Conservation (phyloP, 2,888 invertebrate species). For the Candidula unifasciata region DNA sequence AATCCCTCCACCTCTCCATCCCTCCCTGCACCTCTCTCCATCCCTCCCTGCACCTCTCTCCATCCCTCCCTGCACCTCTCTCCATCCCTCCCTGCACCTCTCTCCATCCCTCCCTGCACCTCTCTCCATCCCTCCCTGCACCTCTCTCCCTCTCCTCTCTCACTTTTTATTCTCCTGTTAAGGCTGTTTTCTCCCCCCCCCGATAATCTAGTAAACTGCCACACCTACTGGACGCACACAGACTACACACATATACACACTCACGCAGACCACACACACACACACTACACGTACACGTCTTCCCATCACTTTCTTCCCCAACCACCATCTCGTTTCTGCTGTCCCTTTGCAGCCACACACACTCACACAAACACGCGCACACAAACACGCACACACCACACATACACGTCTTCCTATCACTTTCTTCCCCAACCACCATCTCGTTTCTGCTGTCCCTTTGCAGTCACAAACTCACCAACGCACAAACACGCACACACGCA, state of each 20-base stretch:
- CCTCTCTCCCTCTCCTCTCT: background rate
- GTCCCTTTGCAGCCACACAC: background rate
- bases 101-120: background rate
- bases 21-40: background rate
- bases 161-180: too few species aligned
- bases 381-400: too few species aligned
- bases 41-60: background rate
- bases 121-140: conserved; percentile 8
- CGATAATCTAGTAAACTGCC: too few species aligned
- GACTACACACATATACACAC: too few species aligned
- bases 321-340: background rate
- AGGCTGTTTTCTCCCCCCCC: background rate
- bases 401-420: background rate
- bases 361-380: too few species aligned
- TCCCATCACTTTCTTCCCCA: background rate
- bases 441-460: background rate
- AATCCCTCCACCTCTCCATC: background rate
- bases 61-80: background rate
- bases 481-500: too few species aligned
- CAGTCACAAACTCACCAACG: too few species aligned
- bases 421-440: background rate
- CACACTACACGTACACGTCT: too few species aligned
- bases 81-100: background rate
- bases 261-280: too few species aligned
- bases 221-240: too few species aligned